Evolutionary conservation across 2,113 vertebrate genomes (phyloP).

Genomic region (Strigops habroptila): DNA sequence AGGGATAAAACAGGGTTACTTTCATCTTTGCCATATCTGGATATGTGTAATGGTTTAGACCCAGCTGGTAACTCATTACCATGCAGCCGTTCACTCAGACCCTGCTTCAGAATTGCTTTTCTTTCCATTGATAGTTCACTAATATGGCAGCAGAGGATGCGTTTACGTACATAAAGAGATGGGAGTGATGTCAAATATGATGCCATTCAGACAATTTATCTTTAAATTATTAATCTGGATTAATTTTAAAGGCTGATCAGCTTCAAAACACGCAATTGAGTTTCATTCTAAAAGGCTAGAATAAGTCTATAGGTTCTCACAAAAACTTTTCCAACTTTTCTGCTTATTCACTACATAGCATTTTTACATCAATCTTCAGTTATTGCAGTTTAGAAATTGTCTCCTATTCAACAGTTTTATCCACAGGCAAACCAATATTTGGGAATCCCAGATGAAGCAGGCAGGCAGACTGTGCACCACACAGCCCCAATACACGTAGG

Average conservation of each 20-base stretch:
- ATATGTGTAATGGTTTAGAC: background rate
- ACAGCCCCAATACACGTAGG: background rate
- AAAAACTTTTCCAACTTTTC: background rate
- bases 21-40: slow-evolving; percentile 13
- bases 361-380: background rate
- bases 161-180: background rate
- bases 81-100: background rate
- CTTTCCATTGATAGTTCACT: background rate
- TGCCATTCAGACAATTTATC: background rate
- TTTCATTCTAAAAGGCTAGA: background rate
- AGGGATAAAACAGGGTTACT: background rate
- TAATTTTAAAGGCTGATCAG: background rate
- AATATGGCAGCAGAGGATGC: background rate
- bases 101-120: background rate
- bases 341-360: background rate
- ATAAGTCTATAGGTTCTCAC: background rate
- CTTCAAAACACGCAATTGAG: background rate
- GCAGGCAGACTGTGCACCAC: background rate
- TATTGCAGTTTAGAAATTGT: background rate
- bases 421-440: background rate
- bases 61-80: background rate
- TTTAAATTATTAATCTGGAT: background rate
- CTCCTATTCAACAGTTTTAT: background rate
- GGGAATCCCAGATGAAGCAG: background rate
- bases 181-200: background rate